Conservation (phyloP, 2,888 invertebrate species). For the Lasiommata megera region DNA sequence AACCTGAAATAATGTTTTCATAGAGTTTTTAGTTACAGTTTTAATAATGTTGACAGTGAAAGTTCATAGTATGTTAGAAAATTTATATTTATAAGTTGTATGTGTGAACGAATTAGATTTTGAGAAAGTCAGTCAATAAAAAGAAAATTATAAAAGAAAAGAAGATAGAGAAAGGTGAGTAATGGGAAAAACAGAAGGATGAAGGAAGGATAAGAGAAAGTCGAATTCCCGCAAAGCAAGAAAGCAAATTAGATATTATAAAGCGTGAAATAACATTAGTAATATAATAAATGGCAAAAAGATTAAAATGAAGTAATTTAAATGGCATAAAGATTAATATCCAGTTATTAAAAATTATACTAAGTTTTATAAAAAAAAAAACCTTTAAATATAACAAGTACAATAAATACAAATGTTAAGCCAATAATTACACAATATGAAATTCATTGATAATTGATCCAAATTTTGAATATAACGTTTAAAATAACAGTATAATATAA, state of each 20-base stretch:
- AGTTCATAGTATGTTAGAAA: too few relatives aligned
- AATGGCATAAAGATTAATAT: too few relatives aligned
- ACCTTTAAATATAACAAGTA: neutral
- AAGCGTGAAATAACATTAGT: conserved; percentile 20
- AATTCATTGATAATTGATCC: neutral
- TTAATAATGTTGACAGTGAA: neutral
- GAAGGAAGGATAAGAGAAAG: conserved; percentile 33
- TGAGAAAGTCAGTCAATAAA: conserved; percentile 28
- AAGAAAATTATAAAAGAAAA: conserved; percentile 27
- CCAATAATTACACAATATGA: neutral
- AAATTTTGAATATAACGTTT: neutral
- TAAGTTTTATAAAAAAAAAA: too few relatives aligned
- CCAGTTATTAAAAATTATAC: too few relatives aligned
- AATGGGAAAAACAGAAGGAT: conserved; percentile 29
- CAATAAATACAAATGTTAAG: neutral
- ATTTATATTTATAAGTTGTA: conserved; percentile 12
- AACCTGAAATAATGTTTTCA: too few relatives aligned
- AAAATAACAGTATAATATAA: neutral
- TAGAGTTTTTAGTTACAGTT: too few relatives aligned
- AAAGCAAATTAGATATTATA: conserved; percentile 36
- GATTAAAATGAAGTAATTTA: too few relatives aligned
- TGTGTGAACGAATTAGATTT: conserved; percentile 2
- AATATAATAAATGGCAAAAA: neutral
- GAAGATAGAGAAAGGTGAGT: conserved; percentile 15
- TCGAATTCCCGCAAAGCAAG: conserved; percentile 25